Conservation (phyloP, 2,797 vertebrate genomes). For the Vultur gryphus region DNA sequence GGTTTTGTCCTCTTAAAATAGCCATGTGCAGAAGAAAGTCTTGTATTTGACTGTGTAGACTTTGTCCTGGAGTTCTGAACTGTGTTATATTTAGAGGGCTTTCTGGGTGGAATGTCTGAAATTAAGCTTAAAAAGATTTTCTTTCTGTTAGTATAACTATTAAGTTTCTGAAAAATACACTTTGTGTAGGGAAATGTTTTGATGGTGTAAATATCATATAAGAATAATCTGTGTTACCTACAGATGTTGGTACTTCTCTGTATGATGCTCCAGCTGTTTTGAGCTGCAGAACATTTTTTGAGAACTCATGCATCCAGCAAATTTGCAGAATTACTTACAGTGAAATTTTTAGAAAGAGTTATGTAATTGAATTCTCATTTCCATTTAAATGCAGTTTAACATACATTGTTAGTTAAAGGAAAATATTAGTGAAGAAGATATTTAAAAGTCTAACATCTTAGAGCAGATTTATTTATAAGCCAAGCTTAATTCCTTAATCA, state of each 20-base stretch:
- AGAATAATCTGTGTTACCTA: neutral
- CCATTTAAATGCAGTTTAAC: neutral
- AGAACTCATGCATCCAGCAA: neutral
- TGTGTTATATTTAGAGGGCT: neutral
- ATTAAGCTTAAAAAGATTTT: neutral
- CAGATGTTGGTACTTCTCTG: neutral
- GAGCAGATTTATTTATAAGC: neutral
- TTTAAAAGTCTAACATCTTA: neutral
- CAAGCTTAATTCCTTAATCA: neutral
- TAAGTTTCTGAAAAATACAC: neutral
- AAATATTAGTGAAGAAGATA: neutral
- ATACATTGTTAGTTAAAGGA: neutral
- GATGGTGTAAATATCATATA: neutral
- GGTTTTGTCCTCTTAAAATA: neutral
- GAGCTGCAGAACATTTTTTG: neutral
- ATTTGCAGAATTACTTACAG: neutral
- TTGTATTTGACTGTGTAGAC: neutral
- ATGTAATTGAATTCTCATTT: neutral
- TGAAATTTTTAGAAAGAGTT: neutral
- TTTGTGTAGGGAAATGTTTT: neutral
- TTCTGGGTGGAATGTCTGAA: neutral
- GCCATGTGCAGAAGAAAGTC: neutral
- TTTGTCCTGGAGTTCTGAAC: neutral
- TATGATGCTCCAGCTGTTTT: neutral
- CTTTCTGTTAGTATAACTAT: rapidly evolving